These are phyloP conservation scores for Spongilla lacustris DNA, from an alignment of 37 sponge, comb jelly and placozoan species.

Conservation along the genomic window DNA sequence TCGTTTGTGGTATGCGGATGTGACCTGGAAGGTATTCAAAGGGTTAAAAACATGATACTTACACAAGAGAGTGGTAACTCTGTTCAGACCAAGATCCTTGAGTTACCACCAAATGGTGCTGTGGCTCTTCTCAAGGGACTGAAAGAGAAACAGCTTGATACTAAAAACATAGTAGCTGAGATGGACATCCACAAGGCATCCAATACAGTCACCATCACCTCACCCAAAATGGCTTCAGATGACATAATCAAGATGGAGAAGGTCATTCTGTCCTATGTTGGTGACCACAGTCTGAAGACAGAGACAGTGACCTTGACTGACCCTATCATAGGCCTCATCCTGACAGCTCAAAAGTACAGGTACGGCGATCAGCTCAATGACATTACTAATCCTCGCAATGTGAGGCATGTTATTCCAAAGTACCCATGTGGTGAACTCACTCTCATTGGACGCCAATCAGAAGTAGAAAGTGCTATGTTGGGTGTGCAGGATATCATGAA, in stretches of 20 bases:
- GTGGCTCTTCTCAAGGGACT: slow-evolving; percentile 15
- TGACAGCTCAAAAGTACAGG: neutral
- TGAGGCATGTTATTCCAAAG: neutral
- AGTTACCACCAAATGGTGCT: neutral
- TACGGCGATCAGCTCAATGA: neutral
- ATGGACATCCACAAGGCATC: slow-evolving; percentile 7
- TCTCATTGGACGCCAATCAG: neutral
- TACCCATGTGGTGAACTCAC: neutral
- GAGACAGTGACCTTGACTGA: slow-evolving; percentile 26
- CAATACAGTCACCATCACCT: slow-evolving; percentile 17
- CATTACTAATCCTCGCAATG: neutral
- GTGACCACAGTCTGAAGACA: slow-evolving; percentile 2
- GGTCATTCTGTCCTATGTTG: slow-evolving; percentile 33
- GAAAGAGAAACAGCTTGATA: slow-evolving; percentile 14
- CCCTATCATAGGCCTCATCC: slow-evolving; percentile 33
- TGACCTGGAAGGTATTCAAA: slow-evolving; percentile 2
- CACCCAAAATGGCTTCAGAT: slow-evolving; percentile 18
- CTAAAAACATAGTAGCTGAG: neutral
- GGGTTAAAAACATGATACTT: slow-evolving; percentile 15
- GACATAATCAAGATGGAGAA: slow-evolving; percentile 38
- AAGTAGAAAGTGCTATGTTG: neutral
- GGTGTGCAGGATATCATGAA: neutral
- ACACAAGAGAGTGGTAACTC: slow-evolving; percentile 17
- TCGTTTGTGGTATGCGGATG: neutral
- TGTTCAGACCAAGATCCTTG: neutral